Conservation (phyloP, 1,140 invertebrate species). For the Acromyrmex heyeri region DNA sequence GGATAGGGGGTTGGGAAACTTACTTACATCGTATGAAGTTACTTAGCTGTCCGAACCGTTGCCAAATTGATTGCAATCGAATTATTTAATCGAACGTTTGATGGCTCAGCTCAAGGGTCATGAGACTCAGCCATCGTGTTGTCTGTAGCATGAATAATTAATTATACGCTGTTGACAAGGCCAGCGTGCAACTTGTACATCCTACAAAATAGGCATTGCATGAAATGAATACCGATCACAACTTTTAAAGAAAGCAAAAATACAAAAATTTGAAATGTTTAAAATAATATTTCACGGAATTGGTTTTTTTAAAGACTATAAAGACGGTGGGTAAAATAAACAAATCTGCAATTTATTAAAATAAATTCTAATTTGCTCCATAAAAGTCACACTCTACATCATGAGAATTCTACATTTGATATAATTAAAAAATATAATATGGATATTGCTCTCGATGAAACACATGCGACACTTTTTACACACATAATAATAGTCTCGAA, state of each 20-base stretch:
- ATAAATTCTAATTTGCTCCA: constrained; percentile 67
- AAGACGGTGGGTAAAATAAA: constrained; percentile 36
- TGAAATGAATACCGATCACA: background rate
- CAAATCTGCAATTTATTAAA: constrained; percentile 52
- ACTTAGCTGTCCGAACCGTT: constrained; percentile 51
- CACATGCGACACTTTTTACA: constrained; percentile 31
- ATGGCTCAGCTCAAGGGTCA: constrained; percentile 75
- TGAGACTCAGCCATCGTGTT: constrained; percentile 74
- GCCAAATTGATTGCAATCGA: constrained; percentile 74
- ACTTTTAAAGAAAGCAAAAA: background rate
- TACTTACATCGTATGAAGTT: constrained; percentile 13
- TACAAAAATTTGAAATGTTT: background rate
- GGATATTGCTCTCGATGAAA: constrained; percentile 54
- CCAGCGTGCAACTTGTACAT: background rate
- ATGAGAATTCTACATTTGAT: constrained; percentile 38
- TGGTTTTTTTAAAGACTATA: no score
- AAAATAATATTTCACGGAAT: background rate
- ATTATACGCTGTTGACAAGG: constrained; percentile 21
- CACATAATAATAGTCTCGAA: constrained; percentile 16
- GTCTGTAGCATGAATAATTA: constrained; percentile 54
- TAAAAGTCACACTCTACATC: constrained; percentile 67
- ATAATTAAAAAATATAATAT: constrained; percentile 47
- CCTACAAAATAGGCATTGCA: background rate
- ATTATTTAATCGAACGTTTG: constrained; percentile 80
- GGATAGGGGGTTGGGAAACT: background rate